Conservation (phyloP, 2,888 invertebrate genomes). For the Drosophila formosana region DNA sequence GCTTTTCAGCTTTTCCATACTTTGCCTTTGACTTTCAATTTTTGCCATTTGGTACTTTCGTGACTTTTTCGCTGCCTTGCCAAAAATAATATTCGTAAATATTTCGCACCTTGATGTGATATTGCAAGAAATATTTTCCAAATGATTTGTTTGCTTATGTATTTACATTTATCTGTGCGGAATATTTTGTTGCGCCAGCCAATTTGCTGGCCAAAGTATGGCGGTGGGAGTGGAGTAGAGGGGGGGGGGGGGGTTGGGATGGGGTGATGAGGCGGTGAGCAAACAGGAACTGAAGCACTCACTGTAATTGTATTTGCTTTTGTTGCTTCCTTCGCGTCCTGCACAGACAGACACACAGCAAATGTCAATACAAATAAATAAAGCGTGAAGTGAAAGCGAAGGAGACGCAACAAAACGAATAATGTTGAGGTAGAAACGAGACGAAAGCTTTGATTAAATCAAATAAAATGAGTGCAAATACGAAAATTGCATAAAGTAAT, state of each 20-base stretch:
- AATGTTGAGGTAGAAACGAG: slow-evolving; percentile 27
- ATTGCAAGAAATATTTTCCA: slow-evolving; percentile 73
- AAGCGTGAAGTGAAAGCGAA: slow-evolving; percentile 46
- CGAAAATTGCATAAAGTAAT: slow-evolving; percentile 68
- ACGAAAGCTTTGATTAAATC: slow-evolving; percentile 68
- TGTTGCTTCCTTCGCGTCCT: slow-evolving; percentile 67
- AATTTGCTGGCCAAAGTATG: slow-evolving; percentile 49
- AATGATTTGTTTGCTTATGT: slow-evolving; percentile 77
- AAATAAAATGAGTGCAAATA: slow-evolving; percentile 69
- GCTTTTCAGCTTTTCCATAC: slow-evolving; percentile 40
- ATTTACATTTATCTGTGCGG: slow-evolving; percentile 75
- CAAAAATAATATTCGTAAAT: slow-evolving; percentile 74
- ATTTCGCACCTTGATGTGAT: slow-evolving; percentile 77
- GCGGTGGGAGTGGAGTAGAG: background rate
- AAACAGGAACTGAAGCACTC: slow-evolving; percentile 65
- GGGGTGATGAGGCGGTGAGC: background rate
- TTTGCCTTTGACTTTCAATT: slow-evolving; percentile 56
- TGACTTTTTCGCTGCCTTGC: slow-evolving; percentile 37
- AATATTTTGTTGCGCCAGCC: slow-evolving; percentile 58
- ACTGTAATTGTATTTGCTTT: slow-evolving; percentile 75
- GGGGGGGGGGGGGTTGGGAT: background rate
- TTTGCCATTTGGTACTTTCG: slow-evolving; percentile 45
- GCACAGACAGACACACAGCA: slow-evolving; percentile 54
- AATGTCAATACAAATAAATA: slow-evolving; percentile 77
- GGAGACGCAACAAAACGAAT: slow-evolving; percentile 25